Evolutionary conservation across 2,888 invertebrate species (phyloP), one percentile per base, ranked within the genome.

Genomic region (Agrotis ipsilon): DNA sequence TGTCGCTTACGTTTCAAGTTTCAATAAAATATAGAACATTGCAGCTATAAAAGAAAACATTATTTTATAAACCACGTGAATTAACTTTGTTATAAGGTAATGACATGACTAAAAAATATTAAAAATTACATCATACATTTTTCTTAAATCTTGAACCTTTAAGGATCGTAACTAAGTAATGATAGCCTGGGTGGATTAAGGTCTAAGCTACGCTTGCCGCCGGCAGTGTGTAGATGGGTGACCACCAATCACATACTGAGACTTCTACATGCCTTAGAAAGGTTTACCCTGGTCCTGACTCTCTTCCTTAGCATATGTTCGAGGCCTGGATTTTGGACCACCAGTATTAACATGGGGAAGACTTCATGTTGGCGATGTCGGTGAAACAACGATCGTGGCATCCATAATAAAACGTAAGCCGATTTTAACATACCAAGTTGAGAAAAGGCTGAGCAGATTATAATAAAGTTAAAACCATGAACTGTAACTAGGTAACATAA

Each of bases 81-180:
- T 24, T 75, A 59, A 72, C 60, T 55, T 55, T 27, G 27, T 46
- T n/a, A 54, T 9, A 45, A 39, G 24, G 80, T 74, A 45, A 19
- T 48, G 43, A 19, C 11, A 48, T 51, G 27, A 55, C 43, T 21
- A 51, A 46, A 63, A 57, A 57, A 45, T 21, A 52, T 52, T 57
- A n/a, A 32, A 49, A 46, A 54, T 68, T 74, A 74, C 80, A 62
- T 74, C 74, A 77, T 19, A 65, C 3, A n/a, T n/a, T n/a, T n/a
- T n/a, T 4, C 14, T 55, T 6, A 18, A 11, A 46, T 13, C 16
- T 14, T 51, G 11, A 46, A 54, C 11, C 39, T 18, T 27, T 39
- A 7, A 11, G 3, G n/a, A 6, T 65, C 21, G 32, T 21, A 9
- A 14, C 67, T 39, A 48, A 49, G 16, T 16, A 16, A 49, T 49